Percentiles rank a stretch among this genome's conserved stretches.
phyloP scores from a whole-genome alignment of 2,888 invertebrate species.

The Exephanes ischioxanthus region DNA sequence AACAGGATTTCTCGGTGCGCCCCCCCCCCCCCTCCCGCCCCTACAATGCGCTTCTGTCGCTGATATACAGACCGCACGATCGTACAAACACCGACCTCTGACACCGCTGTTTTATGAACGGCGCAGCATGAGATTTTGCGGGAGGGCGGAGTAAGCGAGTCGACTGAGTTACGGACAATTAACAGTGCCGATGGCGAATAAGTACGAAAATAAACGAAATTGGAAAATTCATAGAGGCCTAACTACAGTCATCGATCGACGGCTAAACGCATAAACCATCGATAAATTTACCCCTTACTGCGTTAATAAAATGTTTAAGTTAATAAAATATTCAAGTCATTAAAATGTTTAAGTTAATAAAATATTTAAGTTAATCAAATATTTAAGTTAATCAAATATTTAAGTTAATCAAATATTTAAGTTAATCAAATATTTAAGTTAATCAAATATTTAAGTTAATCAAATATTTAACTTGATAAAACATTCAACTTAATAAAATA shows the following conservation, averaged over 20 bases:
- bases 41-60: slow-evolving; percentile 63
- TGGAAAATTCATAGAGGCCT: not conserved
- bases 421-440: not conserved
- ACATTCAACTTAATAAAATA: not conserved
- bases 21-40: slow-evolving; percentile 20
- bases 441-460: not conserved
- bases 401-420: not conserved
- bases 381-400: no score
- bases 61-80: slow-evolving; percentile 46
- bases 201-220: not conserved
- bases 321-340: not conserved
- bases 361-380: not conserved
- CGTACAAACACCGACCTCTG: slow-evolving; percentile 41
- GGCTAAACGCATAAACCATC: not conserved
- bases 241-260: not conserved
- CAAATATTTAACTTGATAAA: not conserved
- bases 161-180: slow-evolving; percentile 4
- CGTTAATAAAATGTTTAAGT: not conserved
- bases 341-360: not conserved
- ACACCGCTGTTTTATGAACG: slow-evolving; percentile 30
- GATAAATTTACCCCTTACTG: not conserved
- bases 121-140: slow-evolving; percentile 9
- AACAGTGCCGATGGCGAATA: slow-evolving; percentile 26
- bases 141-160: not conserved
- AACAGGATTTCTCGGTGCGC: slow-evolving; percentile 58